These are phyloP conservation scores for Turnix velox DNA, from an alignment of 2,113 vertebrate genomes.

Conservation along the genomic window DNA sequence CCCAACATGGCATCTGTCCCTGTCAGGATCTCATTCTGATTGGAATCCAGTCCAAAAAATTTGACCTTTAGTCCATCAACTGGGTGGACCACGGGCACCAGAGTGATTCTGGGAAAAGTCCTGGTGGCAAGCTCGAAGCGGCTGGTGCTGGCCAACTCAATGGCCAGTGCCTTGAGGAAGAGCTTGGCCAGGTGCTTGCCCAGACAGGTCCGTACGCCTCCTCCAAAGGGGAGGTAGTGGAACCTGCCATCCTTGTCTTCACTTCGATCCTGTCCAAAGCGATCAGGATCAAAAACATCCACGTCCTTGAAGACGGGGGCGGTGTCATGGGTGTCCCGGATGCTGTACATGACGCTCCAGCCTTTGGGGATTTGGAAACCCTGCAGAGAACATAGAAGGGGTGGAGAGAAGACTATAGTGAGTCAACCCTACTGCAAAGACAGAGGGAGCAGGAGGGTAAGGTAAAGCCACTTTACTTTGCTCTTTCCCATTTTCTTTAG, in stretches of 20 bases:
- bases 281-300: conserved; percentile 89
- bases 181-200: conserved; percentile 96
- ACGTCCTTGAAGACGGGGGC: conserved; percentile 92
- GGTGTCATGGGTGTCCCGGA: conserved; percentile 96
- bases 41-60: conserved; percentile 96
- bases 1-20: conserved; percentile 90
- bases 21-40: conserved; percentile 96
- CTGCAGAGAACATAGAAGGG: conserved; percentile 57
- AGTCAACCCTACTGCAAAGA: not conserved
- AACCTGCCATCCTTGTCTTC: conserved; percentile 96
- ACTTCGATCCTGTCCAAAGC: conserved; percentile 87
- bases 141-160: conserved; percentile 91
- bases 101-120: conserved; percentile 87
- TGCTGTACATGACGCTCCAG: conserved; percentile 99
- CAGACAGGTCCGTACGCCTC: conserved; percentile 91
- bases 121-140: conserved; percentile 93
- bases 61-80: conserved; percentile 92
- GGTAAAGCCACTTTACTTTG: not conserved
- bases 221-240: conserved; percentile 95
- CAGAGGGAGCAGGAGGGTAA: rapidly evolving
- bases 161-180: conserved; percentile 89
- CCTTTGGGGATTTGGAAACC: conserved; percentile 98
- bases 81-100: conserved; percentile 93
- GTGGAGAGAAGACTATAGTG: rapidly evolving
- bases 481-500: not conserved